Evolutionary conservation across 2,113 vertebrate species (phyloP).

Genomic region (Megaceryle torquata): DNA sequence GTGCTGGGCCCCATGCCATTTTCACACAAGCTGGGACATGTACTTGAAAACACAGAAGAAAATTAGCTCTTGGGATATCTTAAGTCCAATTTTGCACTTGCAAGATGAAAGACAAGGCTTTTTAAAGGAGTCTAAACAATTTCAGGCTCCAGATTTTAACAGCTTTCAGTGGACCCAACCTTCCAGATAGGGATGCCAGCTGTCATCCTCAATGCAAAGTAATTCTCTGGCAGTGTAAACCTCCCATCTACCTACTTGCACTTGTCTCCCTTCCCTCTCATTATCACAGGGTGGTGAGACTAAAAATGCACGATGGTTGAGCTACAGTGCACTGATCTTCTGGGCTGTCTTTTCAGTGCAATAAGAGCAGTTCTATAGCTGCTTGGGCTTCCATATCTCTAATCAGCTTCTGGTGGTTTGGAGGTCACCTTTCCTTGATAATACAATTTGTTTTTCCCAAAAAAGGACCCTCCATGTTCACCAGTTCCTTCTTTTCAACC

Average conservation of each 20-base stretch:
- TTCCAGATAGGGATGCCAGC: conserved; percentile 26
- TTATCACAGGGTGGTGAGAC: background rate
- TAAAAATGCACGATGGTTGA: background rate
- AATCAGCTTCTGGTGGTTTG: background rate
- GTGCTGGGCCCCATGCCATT: conserved; percentile 36
- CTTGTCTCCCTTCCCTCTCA: background rate
- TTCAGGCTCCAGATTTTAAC: conserved; percentile 34
- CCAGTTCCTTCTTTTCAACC: background rate
- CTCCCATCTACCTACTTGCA: background rate
- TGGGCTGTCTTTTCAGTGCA: background rate
- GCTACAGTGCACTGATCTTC: background rate
- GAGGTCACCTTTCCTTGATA: background rate
- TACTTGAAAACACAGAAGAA: conserved; percentile 27
- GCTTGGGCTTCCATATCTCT: background rate
- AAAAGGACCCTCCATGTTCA: background rate
- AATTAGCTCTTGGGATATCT: conserved; percentile 45
- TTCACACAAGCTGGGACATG: conserved; percentile 6
- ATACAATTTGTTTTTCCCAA: background rate
- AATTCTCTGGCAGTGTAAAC: background rate
- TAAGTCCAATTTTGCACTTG: conserved; percentile 40
- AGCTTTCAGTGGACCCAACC: conserved; percentile 19
- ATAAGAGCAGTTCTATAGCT: background rate
- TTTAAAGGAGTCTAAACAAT: conserved; percentile 44
- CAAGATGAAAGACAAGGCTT: conserved; percentile 42
- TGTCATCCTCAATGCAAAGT: background rate